These are phyloP conservation scores for Drosophila mercatorum DNA, from an alignment of 2,888 invertebrate species.

Conservation along the genomic window DNA sequence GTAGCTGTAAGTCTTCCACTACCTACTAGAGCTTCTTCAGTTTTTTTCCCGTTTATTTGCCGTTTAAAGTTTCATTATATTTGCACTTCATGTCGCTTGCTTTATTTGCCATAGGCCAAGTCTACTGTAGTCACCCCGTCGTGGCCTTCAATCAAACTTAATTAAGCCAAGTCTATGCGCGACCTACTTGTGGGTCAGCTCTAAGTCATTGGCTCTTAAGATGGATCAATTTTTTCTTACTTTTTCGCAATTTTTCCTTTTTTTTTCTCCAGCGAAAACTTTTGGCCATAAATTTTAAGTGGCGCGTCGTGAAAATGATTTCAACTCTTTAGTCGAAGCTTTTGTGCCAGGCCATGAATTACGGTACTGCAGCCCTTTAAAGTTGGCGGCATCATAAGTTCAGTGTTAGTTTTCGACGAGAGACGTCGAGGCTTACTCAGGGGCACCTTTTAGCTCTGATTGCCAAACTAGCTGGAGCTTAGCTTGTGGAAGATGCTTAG, in stretches of 20 bases:
- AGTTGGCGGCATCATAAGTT: slow-evolving; percentile 51
- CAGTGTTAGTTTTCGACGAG: slow-evolving; percentile 5
- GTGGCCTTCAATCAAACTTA: slow-evolving; percentile 41
- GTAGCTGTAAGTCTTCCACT: too few relatives aligned
- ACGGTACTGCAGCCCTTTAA: slow-evolving; percentile 57
- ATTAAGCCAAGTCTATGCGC: slow-evolving; percentile 53
- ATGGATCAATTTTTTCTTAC: slow-evolving; percentile 29
- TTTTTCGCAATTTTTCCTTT: slow-evolving; percentile 14
- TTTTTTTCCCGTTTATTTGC: too few relatives aligned
- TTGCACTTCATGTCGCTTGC: neutral
- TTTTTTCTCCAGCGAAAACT: neutral
- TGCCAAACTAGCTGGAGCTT: slow-evolving; percentile 40
- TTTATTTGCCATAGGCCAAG: neutral
- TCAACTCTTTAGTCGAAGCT: slow-evolving; percentile 24
- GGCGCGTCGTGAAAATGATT: slow-evolving; percentile 46
- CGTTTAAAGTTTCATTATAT: neutral
- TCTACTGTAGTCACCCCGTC: neutral
- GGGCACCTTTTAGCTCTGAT: slow-evolving; percentile 36
- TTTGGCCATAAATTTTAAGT: slow-evolving; percentile 47
- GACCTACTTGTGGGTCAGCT: slow-evolving; percentile 31
- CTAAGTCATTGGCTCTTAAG: slow-evolving; percentile 31
- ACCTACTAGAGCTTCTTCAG: too few relatives aligned
- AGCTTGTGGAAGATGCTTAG: slow-evolving; percentile 36
- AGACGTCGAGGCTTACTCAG: slow-evolving; percentile 7
- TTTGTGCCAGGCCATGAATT: slow-evolving; percentile 46